Base-by-base conservation (phyloP, 2,113 vertebrate genomes). In the Heterotilapia buettikoferi region DNA sequence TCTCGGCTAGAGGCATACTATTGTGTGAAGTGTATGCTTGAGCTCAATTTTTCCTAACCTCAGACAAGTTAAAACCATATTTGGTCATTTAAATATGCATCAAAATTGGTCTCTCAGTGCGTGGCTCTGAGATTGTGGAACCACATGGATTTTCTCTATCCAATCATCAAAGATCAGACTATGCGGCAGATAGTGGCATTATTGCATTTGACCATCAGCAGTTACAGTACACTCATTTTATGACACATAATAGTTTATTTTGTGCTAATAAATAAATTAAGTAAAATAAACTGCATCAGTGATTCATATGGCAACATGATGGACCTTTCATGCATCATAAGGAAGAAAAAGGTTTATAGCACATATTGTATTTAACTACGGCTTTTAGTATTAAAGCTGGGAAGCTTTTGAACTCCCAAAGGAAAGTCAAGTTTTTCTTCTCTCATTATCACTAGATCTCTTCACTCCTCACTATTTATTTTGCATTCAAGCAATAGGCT, bases 401-500 rank as follows among this genome's bases (percentile, higher is more conserved):
- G 13, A 73, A 24, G 13, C 5, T 45, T 45, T 45, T 76, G 14
- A 47, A 47, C 40, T 76, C 40, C 21, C 68, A 29, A 76, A 76
- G 14, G 9, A 50, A 50, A 29, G 40, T 18, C 14, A 45, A 45
- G 21, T 26, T 76, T 76, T 76, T 76, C 24, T 29, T 76, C 43
- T 76, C 43, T 76, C 26, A 29, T 29, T 76, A 76, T 76, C 71
- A 76, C 24, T 50, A 31, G 24, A 78, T 78, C 71, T 47, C 26
- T 31, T 50, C 43, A 78, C 26, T 50, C 71, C 16, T 78, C 71
- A 50, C 43, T 50, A 0, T 47, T 31, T 78, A 50, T 50, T 78
- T 78, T 78, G 43, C 71, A 78, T 47, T 78, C 66, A 26, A 73
- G 66, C 66, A 45, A 73, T 43, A 73, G 7, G 38, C 38, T 73